A percentile compares a stretch with the other conserved stretches of the same genome.
Evolutionary conservation across 35 echinoderm and acorn worm species (phyloP).

Genomic region (Amphiura filiformis): DNA sequence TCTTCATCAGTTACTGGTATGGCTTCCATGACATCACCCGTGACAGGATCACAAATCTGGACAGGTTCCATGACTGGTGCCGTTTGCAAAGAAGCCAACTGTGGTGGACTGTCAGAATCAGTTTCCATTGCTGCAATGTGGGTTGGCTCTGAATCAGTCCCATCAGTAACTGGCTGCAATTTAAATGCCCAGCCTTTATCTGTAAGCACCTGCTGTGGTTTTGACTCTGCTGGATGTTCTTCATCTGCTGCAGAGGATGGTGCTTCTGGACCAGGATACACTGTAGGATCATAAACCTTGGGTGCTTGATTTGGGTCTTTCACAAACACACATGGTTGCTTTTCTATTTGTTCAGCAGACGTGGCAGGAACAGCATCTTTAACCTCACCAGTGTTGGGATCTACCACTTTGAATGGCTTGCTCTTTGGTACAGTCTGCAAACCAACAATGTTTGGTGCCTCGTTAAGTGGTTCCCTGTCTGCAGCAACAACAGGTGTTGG

Average conservation of each 20-base stretch:
- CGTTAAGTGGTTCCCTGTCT: background rate
- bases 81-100: background rate
- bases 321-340: background rate
- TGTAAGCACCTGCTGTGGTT: background rate
- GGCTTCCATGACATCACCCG: background rate
- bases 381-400: slow-evolving; percentile 9
- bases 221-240: background rate
- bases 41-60: background rate
- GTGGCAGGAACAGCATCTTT: background rate
- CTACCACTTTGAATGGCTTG: background rate
- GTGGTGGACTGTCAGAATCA: background rate
- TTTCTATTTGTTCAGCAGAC: background rate
- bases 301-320: background rate
- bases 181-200: background rate
- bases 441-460: background rate
- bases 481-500: background rate
- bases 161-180: background rate
- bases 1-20: background rate
- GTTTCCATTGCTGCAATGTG: background rate
- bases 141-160: background rate
- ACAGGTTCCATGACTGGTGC: background rate
- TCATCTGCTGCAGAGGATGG: background rate
- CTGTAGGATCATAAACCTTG: background rate
- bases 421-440: background rate
- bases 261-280: background rate